These are phyloP conservation scores for Carterocephalus palaemon DNA, from an alignment of 2,888 invertebrate genomes.

Conservation along the genomic window DNA sequence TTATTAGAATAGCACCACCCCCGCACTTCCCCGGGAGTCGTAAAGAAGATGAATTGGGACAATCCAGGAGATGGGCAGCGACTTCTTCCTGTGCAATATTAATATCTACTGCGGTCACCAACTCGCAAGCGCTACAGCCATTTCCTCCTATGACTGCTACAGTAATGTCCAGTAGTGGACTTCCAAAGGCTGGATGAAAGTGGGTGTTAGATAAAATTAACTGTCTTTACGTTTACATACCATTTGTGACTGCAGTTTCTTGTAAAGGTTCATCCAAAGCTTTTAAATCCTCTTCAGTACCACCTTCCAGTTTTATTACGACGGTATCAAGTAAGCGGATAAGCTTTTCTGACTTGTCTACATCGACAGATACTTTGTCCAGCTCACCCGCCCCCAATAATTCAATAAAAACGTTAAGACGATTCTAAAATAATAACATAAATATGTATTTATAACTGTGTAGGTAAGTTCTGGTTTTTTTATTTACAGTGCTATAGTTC, in stretches of 20 bases:
- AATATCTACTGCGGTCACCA: too few species aligned
- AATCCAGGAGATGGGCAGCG: too few species aligned
- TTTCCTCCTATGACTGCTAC: too few species aligned
- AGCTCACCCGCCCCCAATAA: constrained; percentile 86
- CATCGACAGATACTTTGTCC: constrained; percentile 89
- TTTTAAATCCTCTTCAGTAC: constrained; percentile 91
- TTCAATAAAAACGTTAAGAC: constrained; percentile 93
- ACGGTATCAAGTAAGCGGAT: constrained; percentile 95
- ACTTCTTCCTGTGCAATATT: too few species aligned
- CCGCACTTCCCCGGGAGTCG: too few species aligned
- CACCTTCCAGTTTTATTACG: constrained; percentile 97
- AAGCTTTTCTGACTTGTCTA: constrained; percentile 88
- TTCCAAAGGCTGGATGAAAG: too few species aligned
- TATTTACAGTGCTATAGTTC: too few species aligned
- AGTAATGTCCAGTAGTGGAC: too few species aligned
- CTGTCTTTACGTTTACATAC: constrained; percentile 41
- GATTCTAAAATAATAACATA: constrained; percentile 79
- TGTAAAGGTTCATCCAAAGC: constrained; percentile 84
- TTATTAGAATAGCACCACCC: too few species aligned
- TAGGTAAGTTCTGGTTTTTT: neutral
- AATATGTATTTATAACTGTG: neutral
- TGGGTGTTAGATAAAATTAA: too few species aligned
- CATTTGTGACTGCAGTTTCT: constrained; percentile 46
- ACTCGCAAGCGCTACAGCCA: too few species aligned
- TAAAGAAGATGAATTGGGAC: too few species aligned